Evolutionary conservation across 2,888 invertebrate species (phyloP), one percentile per base, ranked within the genome.

Genomic region (Aleiodes testaceus): DNA sequence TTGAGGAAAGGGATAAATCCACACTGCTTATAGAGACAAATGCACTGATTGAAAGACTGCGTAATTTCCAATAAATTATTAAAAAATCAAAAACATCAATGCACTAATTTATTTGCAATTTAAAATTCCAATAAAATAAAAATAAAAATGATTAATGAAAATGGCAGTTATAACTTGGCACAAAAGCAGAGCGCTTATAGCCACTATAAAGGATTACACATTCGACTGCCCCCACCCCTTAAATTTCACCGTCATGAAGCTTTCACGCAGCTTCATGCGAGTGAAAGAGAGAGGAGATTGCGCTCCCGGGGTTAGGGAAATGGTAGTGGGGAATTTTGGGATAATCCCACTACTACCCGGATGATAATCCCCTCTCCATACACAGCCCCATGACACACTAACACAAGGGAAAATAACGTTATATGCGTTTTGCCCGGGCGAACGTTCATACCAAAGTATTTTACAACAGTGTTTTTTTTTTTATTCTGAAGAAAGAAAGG

Each of bases 331-430:
- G 66, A 50, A n/a, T 50, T 47, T 14, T 50, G 16, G 84, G 86
- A 86, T 87, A 87, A 86, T 87, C 87, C 80, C 81, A 79, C 84
- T 82, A 85, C 84, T 85, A 82, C 83, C 79, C 77, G 75, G 84
- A 16, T 16, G 87, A 86, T 87, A 86, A 87, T 87, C 87, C 83
- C 11, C 36, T 36, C 36, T 22, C 53, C 59, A 59, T 42, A 14
- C 42, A 59, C 26, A 26, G 3, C 26, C 18, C 42, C 42, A 59
- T 42, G 42, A 59, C n/a, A 18, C 55, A 36, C 59, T 59, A 42
- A 59, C 59, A 59, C 59, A 42, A 2, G 42, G 11, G 9, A 16
- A 18, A 36, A 42, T 16, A 12, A 18, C 36, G 45, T 11, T 68
- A 14, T 65, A 20, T 66, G 42, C 30, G 36, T 36, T 14, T 53